Percentiles rank a stretch among this genome's conserved stretches.
Evolutionary conservation across 1,140 invertebrate genomes (phyloP).

Genomic region (Aphelenchoides fujianensis): DNA sequence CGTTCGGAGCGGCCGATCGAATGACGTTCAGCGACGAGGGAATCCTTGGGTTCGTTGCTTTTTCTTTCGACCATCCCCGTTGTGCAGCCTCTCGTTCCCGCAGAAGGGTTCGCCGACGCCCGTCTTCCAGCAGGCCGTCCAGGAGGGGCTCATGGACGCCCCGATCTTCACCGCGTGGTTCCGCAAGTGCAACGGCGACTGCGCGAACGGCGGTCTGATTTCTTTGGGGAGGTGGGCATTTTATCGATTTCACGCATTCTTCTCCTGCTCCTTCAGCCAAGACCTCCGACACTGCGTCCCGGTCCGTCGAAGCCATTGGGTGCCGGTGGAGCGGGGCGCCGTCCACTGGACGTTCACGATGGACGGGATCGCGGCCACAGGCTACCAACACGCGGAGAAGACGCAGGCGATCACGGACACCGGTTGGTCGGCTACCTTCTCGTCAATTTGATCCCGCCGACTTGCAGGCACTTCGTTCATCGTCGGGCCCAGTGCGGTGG

Average conservation of each 20-base stretch:
- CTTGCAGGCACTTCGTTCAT: conserved; percentile 18
- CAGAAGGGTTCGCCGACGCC: background rate
- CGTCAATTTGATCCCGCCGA: background rate
- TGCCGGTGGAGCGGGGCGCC: background rate
- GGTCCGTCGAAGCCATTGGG: conserved; percentile 2
- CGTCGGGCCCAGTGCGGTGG: background rate
- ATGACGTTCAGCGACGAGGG: conserved; percentile 21
- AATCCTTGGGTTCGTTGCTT: background rate
- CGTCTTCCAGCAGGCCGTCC: conserved; percentile 13
- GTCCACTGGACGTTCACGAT: conserved; percentile 11
- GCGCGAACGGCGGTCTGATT: conserved; percentile 9
- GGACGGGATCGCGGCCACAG: background rate
- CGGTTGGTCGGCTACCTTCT: background rate
- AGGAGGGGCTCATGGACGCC: conserved; percentile 4
- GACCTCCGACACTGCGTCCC: background rate
- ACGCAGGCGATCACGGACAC: background rate
- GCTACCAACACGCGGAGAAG: background rate
- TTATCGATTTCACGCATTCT: too few relatives aligned
- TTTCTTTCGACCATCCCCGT: too few relatives aligned
- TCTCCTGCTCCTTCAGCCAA: too few relatives aligned
- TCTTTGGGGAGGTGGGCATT: conserved; percentile 10
- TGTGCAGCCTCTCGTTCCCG: too few relatives aligned
- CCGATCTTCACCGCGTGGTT: conserved; percentile 11
- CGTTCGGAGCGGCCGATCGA: conserved; percentile 1
- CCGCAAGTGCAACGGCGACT: conserved; percentile 10